Evolutionary conservation across 2,888 invertebrate species (phyloP).

Genomic region (Conops quadrifasciatus): DNA sequence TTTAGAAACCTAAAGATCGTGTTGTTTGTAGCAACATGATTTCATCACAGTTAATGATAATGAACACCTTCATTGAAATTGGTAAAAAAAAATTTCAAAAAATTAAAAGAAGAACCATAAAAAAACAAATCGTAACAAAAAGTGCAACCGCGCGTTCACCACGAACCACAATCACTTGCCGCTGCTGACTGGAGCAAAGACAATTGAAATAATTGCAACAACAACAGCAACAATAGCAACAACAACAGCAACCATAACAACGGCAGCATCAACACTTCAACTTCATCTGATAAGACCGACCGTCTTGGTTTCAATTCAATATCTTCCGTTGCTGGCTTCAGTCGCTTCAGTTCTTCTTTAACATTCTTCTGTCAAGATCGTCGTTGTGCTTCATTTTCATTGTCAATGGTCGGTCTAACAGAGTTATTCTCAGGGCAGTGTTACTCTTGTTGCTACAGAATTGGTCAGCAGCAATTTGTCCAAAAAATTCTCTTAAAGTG

Average conservation of each 20-base stretch:
- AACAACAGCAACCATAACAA: slow-evolving; percentile 30
- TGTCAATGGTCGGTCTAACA: too few species aligned
- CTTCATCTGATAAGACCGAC: slow-evolving; percentile 38
- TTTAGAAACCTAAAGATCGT: slow-evolving; percentile 11
- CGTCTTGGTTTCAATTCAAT: slow-evolving; percentile 43
- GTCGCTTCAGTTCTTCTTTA: slow-evolving; percentile 44
- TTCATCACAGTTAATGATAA: too few species aligned
- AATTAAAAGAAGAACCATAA: too few species aligned
- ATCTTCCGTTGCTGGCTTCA: slow-evolving; percentile 46
- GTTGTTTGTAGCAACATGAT: too few species aligned
- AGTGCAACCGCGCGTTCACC: too few species aligned
- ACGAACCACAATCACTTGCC: background rate
- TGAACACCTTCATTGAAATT: too few species aligned
- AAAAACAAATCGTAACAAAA: too few species aligned
- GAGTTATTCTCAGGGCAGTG: background rate
- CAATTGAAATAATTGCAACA: slow-evolving; percentile 17
- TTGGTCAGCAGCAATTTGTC: background rate
- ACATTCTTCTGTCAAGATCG: slow-evolving; percentile 29
- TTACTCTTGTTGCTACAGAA: background rate
- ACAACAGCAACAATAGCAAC: slow-evolving; percentile 3
- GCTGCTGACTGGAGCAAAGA: slow-evolving; percentile 37
- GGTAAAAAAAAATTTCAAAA: too few species aligned
- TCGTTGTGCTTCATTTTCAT: slow-evolving; percentile 15
- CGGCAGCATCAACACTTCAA: background rate
- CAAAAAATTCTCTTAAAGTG: too few species aligned